Percentiles rank a stretch among this genome's conserved stretches.
These are phyloP conservation scores for Scaptomyza pallida DNA, from an alignment of 1,140 invertebrate genomes.

Conservation along the genomic window DNA sequence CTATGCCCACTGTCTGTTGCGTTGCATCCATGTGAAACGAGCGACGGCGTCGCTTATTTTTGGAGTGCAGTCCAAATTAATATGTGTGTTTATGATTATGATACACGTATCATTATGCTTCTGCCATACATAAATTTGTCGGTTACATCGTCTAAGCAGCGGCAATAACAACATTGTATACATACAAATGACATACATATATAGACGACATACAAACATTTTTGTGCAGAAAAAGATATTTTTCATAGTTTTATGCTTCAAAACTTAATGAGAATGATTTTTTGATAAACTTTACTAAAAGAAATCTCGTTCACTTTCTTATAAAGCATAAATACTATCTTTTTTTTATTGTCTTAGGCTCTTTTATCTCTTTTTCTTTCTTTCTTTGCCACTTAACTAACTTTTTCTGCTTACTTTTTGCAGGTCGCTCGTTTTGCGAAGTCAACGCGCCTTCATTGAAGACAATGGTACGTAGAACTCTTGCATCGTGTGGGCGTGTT, in stretches of 20 bases:
- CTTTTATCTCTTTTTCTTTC: not conserved
- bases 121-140: conserved; percentile 40
- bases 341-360: no score
- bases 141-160: conserved; percentile 17
- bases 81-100: conserved; percentile 80
- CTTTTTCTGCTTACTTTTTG: conserved; percentile 46
- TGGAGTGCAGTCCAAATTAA: conserved; percentile 76
- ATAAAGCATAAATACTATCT: no score
- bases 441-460: conserved; percentile 81
- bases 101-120: conserved; percentile 67
- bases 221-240: no score
- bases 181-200: not conserved
- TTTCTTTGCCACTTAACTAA: conserved; percentile 23
- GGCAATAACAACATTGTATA: conserved; percentile 30
- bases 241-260: no score
- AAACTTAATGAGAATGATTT: no score
- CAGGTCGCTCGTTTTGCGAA: conserved; percentile 82
- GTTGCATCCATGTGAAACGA: conserved; percentile 72
- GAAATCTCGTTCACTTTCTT: no score
- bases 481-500: conserved; percentile 48
- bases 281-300: no score
- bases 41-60: conserved; percentile 71
- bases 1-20: conserved; percentile 20
- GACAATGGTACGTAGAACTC: conserved; percentile 78
- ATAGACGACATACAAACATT: not conserved